Base-by-base conservation (phyloP, 1,140 invertebrate species). In the Heliothis virescens region DNA sequence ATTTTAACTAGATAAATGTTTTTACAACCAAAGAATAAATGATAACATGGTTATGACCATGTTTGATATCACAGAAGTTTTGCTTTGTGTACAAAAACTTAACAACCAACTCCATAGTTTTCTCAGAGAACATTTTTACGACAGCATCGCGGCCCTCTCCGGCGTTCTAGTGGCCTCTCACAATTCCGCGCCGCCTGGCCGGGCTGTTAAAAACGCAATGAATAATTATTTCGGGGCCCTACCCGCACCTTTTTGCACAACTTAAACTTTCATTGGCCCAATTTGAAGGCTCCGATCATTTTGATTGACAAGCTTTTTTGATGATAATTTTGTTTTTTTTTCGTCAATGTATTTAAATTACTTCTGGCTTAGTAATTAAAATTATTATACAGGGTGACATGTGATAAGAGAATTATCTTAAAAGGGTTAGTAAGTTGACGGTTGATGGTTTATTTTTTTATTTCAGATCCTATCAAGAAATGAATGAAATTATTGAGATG, bases 161-260 rank as follows among this genome's bases (percentile, higher is more conserved):
- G 82, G 85, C 75, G 82, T 80, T 82, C 83, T 87, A 91, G 89
- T 89, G 86, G 88, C 86, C 90, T 93, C 88, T 89, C 87, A 89
- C 92, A 91, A 91, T 92, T 89, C 88, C 89, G 88, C 87, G 82
- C 79, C 83, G 87, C 87, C 89, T 90, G 91, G 89, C 82, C 84
- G 87, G 89, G 86, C 86, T 91, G 91, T 92, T 92, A 93, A 92
- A 92, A 93, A 92, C 91, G 89, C 92, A 91, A 94, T 94, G 92
- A 94, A 94, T 94, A 94, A 94, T 92, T 92, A 93, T 93, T 92
- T 79, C 29, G 73, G 85, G 87, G 80, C 78, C 76, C 79, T 63
- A 63, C 34, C 50, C 55, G 65, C 63, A 75, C 62, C 55, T 57
- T 78, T 78, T 71, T 21, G 55, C 67, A 48, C 72, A n/a, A 50